A percentile compares a stretch with the other conserved stretches of the same genome.
phyloP scores from a whole-genome alignment of 2,113 vertebrate genomes.

The Eubucco bourcierii region DNA sequence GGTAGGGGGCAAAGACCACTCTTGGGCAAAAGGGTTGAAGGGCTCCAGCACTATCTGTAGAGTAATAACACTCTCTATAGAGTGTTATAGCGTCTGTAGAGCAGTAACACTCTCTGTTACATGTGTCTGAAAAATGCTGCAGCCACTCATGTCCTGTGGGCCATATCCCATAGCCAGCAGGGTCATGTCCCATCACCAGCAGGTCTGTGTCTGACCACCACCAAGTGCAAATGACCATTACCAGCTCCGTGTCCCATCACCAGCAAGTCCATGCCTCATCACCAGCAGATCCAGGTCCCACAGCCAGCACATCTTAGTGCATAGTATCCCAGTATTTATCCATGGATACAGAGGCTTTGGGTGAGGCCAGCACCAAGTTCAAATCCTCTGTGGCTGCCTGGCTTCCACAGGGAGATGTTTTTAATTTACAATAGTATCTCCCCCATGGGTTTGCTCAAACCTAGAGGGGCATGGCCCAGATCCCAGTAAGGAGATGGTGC shows the following conservation, averaged over 20 bases:
- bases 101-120: background rate
- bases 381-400: fast-evolving
- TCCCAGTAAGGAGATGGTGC: background rate
- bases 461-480: fast-evolving
- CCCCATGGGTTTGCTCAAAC: background rate
- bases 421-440: background rate
- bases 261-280: no score
- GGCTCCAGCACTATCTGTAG: fast-evolving
- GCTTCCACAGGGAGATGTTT: background rate
- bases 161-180: background rate
- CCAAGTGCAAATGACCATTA: no score
- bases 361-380: background rate
- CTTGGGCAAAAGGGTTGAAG: background rate
- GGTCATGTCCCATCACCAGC: no score
- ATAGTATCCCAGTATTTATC: background rate
- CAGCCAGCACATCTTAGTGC: background rate
- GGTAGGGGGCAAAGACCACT: background rate
- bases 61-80: no score
- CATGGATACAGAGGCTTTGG: fast-evolving
- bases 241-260: background rate
- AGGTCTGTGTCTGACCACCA: background rate
- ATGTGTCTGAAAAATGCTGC: background rate
- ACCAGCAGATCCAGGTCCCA: background rate
- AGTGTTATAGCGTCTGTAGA: no score
- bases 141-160: background rate